Base-by-base conservation (phyloP, 2,888 invertebrate species). In the Linnaemya vulpina region DNA sequence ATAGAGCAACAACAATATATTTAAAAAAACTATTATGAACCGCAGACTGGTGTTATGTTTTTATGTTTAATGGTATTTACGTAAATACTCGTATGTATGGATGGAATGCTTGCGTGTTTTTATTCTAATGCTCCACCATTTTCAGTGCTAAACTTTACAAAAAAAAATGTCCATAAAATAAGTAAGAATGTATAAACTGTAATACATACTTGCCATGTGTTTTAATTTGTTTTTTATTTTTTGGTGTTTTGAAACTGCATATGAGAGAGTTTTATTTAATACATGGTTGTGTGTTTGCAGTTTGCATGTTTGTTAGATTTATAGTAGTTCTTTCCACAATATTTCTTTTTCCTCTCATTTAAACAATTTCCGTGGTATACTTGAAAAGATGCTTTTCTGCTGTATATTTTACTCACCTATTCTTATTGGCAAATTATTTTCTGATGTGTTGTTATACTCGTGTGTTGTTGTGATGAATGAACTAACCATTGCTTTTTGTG, bases 11-110 rank as follows among this genome's bases (percentile, higher is more conserved):
- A 53, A 62, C 11, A 58, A 60, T 22, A 38, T 15, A 62, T 17
- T 46, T 49, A 22, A 53, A 51, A 46, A 77, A 40, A n/a, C n/a
- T n/a, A n/a, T n/a, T n/a, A n/a, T 38, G 78, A 83, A 84, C 87
- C 86, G 79, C 83, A 86, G 86, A 87, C 82, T 76, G 67, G 74
- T 82, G 77, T 81, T 83, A 83, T 84, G 78, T 80, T 86, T 73
- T 77, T 63, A 76, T 60, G 55, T 86, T 76, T 74, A 74, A 83
- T 86, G 80, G 74, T 80, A 79, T 68, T 83, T 73, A 53, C 30
- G 30, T 30, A 30, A 30, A 30, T 30, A 30, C 2, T n/a, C n/a
- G 5, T 30, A 30, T 30, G 30, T 30, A 30, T 30, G 30, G 5
- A 30, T 30, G 3, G 60, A 67, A 73, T 71, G 40, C 46, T 65